Evolutionary conservation across 2,797 vertebrate genomes (phyloP).

Genomic region (Sarcoramphus papa): DNA sequence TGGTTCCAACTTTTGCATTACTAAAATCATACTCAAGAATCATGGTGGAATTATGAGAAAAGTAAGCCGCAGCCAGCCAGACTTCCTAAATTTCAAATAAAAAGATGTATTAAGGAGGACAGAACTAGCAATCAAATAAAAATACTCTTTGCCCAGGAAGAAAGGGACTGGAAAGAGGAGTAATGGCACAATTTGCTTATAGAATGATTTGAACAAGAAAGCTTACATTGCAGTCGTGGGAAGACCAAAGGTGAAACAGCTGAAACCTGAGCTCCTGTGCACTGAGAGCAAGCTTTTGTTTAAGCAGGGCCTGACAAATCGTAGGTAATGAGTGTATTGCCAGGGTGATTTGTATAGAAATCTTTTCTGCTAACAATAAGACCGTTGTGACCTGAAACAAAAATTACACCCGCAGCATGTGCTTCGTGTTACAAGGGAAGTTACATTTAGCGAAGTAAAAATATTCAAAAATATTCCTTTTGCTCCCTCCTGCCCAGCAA

Average conservation of each 20-base stretch:
- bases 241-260: conserved; percentile 78
- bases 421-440: background rate
- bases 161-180: background rate
- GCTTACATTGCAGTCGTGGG: conserved; percentile 65
- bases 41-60: background rate
- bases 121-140: background rate
- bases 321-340: conserved; percentile 59
- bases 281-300: conserved; percentile 57
- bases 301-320: conserved; percentile 58
- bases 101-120: background rate
- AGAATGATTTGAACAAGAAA: conserved; percentile 19
- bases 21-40: background rate
- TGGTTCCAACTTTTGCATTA: background rate
- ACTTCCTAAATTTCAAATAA: conserved; percentile 9
- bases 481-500: background rate
- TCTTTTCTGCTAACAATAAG: conserved; percentile 61
- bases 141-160: background rate
- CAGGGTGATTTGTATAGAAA: background rate
- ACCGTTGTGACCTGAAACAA: conserved; percentile 10
- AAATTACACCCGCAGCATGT: background rate
- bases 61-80: background rate
- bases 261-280: conserved; percentile 70
- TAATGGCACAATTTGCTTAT: background rate
- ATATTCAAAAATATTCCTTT: background rate
- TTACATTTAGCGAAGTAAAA: background rate